Conservation (phyloP, 2,113 vertebrate species). For the Dromiciops gliroides region DNA sequence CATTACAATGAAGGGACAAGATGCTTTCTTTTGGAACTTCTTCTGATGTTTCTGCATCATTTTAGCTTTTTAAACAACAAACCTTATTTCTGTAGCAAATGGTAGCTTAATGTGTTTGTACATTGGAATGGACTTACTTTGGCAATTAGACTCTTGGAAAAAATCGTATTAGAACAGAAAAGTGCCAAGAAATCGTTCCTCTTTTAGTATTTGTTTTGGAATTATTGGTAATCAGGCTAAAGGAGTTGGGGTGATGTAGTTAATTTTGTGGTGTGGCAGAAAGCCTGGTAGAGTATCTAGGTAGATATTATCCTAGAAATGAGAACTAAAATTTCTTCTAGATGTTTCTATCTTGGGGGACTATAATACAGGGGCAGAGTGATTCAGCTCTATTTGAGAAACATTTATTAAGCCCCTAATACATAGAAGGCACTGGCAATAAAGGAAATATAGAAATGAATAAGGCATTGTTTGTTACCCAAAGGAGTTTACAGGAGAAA, state of each 20-base stretch:
- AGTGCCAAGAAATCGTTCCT: neutral
- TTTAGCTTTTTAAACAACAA: neutral
- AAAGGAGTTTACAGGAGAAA: neutral
- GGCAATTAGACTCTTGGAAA: neutral
- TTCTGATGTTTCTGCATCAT: neutral
- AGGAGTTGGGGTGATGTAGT: neutral
- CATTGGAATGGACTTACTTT: neutral
- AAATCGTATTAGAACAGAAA: neutral
- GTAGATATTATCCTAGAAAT: neutral
- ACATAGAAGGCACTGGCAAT: neutral
- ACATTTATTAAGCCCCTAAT: neutral
- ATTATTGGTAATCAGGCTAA: neutral
- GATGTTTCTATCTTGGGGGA: neutral
- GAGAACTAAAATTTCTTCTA: neutral
- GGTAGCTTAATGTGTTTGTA: neutral
- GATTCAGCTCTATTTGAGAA: neutral
- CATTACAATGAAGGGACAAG: neutral
- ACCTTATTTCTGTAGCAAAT: constrained; percentile 1
- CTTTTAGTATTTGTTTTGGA: neutral
- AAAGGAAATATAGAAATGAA: neutral
- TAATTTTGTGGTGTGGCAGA: neutral
- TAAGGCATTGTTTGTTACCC: neutral
- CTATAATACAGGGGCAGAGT: neutral
- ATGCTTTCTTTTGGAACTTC: neutral
- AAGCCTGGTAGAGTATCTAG: neutral